Conservation (phyloP, 2,888 invertebrate species). For the Watsonalla binaria region DNA sequence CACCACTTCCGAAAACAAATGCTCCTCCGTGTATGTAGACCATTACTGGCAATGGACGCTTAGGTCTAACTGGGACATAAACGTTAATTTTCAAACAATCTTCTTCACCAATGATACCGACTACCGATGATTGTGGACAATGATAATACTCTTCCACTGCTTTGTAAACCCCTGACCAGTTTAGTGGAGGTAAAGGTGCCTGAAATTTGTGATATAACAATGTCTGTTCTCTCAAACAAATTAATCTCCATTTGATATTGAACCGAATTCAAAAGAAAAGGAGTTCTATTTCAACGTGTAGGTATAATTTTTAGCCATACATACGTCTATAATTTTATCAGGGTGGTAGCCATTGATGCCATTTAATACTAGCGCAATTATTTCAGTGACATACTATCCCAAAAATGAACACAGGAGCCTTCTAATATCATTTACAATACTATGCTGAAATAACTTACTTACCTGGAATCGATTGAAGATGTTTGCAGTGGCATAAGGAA, state of each 20-base stretch:
- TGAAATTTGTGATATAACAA: constrained; percentile 18
- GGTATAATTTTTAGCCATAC: too few species aligned
- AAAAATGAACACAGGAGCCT: too few species aligned
- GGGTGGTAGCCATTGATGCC: too few species aligned
- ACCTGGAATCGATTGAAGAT: constrained; percentile 40
- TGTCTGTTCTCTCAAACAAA: too few species aligned
- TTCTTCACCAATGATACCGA: constrained; percentile 41
- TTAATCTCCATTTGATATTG: too few species aligned
- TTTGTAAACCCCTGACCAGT: constrained; percentile 51
- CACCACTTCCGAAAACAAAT: constrained; percentile 52
- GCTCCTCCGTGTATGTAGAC: constrained; percentile 63
- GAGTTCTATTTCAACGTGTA: too few species aligned
- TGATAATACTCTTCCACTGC: constrained; percentile 45
- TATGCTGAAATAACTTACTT: constrained; percentile 5
- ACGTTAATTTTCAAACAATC: constrained; percentile 58
- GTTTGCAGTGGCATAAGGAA: constrained; percentile 46
- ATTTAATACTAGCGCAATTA: too few species aligned
- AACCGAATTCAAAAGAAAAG: too few species aligned
- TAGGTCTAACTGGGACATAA: constrained; percentile 38
- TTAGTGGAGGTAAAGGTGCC: constrained; percentile 52
- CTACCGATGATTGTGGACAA: constrained; percentile 31
- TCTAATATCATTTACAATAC: too few species aligned
- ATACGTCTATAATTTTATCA: too few species aligned
- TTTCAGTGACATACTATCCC: too few species aligned
- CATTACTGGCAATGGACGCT: constrained; percentile 50